A percentile compares a stretch with the other conserved stretches of the same genome.
phyloP scores from a whole-genome alignment of 1,140 invertebrate genomes.

The Trachymyrmex septentrionalis region DNA sequence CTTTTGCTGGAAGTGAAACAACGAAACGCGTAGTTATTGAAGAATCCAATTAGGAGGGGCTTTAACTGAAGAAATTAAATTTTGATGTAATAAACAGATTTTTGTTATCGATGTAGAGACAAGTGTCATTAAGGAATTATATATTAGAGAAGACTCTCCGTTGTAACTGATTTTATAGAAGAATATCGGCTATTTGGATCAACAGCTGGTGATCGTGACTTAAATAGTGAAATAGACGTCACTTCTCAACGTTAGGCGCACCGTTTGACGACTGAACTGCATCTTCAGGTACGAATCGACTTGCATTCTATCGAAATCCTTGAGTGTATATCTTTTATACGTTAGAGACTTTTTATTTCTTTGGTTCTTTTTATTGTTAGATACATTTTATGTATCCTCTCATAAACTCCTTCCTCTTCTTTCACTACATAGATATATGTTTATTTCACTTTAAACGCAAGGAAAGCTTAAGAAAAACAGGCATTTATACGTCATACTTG shows the following conservation, averaged over 20 bases:
- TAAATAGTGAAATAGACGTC: slow-evolving; percentile 12
- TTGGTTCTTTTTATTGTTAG: neutral
- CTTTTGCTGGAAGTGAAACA: neutral
- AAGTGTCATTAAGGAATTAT: slow-evolving; percentile 7
- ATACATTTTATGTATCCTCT: neutral
- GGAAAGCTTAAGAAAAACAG: neutral
- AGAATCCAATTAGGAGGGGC: neutral
- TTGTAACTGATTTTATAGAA: neutral
- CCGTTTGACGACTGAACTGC: slow-evolving; percentile 8
- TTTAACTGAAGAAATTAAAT: neutral
- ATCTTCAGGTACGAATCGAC: slow-evolving; percentile 17
- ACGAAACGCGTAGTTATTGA: neutral
- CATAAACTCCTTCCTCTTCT: no score
- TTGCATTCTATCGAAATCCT: neutral
- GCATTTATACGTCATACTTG: neutral
- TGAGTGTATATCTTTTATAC: neutral
- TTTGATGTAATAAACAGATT: no score
- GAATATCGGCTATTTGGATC: neutral
- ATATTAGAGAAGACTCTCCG: neutral
- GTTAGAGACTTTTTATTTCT: neutral
- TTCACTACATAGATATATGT: no score
- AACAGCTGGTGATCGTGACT: slow-evolving; percentile 24
- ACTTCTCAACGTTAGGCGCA: neutral
- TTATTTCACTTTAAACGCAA: slow-evolving; percentile 4
- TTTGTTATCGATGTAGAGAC: neutral